phyloP scores from a whole-genome alignment of 2,797 vertebrate species.

The Mareca strepera region DNA sequence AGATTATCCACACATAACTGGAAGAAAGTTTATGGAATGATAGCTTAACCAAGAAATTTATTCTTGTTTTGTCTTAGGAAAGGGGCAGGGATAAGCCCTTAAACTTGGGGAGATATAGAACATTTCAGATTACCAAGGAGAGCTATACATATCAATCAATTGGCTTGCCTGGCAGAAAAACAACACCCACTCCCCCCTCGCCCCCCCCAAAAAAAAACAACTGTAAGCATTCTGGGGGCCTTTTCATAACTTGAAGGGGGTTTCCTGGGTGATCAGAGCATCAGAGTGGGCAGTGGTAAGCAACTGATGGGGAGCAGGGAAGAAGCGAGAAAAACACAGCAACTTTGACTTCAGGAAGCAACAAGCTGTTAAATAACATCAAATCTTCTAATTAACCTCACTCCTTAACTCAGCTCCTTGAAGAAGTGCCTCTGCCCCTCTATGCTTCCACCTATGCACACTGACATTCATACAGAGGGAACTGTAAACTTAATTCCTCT shows the following conservation, averaged over 20 bases:
- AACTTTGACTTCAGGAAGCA: conserved; percentile 3
- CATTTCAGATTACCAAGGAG: background rate
- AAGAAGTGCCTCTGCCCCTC: background rate
- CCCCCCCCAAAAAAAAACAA: background rate
- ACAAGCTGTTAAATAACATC: background rate
- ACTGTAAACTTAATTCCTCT: background rate
- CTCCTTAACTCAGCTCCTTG: background rate
- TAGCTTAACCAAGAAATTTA: background rate
- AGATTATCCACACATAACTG: background rate
- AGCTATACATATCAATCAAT: background rate
- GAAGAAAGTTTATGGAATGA: background rate
- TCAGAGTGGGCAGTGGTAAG: background rate
- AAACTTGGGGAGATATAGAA: background rate
- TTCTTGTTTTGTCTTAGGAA: background rate
- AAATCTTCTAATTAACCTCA: background rate
- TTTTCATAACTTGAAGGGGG: background rate
- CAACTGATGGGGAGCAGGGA: background rate
- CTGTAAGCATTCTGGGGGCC: background rate
- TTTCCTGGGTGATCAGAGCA: background rate
- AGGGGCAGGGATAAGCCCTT: background rate
- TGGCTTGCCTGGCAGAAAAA: background rate
- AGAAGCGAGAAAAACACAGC: background rate
- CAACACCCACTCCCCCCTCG: no score
- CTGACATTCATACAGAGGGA: background rate
- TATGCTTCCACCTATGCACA: background rate